These are phyloP conservation scores for Augochlora pura DNA, from an alignment of 1,140 invertebrate species.

Conservation along the genomic window DNA sequence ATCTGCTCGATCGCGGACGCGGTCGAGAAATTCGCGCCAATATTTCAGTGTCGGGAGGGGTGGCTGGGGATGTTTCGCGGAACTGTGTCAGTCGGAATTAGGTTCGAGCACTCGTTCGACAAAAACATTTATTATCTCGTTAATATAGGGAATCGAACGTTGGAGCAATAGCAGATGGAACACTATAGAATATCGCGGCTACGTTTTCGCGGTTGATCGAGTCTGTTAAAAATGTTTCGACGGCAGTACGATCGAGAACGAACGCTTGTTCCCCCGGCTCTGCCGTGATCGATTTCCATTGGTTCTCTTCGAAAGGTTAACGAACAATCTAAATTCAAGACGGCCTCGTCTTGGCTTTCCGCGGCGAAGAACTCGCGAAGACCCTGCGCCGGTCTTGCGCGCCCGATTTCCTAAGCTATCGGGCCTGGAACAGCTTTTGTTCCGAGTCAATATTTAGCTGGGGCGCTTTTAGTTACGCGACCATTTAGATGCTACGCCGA, in stretches of 20 bases:
- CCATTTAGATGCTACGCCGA: background rate
- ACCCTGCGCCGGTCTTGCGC: background rate
- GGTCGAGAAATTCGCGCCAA: slow-evolving; percentile 20
- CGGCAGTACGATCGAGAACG: too few species aligned
- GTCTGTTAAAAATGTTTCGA: too few species aligned
- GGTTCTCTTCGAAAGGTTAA: too few species aligned
- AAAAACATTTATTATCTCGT: background rate
- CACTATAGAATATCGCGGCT: too few species aligned
- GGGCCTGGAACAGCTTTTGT: background rate
- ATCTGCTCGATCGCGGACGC: slow-evolving; percentile 20
- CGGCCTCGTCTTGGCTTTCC: too few species aligned
- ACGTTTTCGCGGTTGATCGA: too few species aligned
- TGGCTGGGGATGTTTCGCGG: background rate
- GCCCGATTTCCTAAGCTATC: background rate
- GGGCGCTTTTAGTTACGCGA: background rate
- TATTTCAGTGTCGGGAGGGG: slow-evolving; percentile 6
- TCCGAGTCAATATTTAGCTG: slow-evolving; percentile 6
- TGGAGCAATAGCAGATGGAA: background rate
- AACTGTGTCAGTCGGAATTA: background rate
- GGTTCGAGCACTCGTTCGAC: background rate
- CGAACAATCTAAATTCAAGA: too few species aligned
- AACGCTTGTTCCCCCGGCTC: too few species aligned
- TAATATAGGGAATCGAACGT: background rate
- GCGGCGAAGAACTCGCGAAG: background rate
- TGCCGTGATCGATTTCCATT: too few species aligned